phyloP scores from a whole-genome alignment of 2,113 vertebrate genomes.

The Hymenochirus boettgeri region DNA sequence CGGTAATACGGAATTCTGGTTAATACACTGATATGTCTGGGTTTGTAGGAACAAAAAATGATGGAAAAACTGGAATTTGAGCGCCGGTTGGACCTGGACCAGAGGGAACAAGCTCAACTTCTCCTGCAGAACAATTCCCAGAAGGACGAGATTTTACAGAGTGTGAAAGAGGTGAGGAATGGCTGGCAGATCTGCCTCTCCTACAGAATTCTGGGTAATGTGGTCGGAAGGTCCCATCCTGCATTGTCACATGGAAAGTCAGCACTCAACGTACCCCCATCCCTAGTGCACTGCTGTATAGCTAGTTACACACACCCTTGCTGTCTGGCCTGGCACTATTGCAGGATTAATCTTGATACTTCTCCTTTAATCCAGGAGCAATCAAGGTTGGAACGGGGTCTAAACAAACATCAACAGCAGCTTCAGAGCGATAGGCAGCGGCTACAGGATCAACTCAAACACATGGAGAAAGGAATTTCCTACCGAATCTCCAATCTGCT shows the following conservation, averaged over 20 bases:
- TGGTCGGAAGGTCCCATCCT: too few species aligned
- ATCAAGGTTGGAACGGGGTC: conserved; percentile 72
- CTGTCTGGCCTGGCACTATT: too few species aligned
- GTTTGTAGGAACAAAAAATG: conserved; percentile 74
- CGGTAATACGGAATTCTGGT: too few species aligned
- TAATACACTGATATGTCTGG: too few species aligned
- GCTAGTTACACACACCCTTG: too few species aligned
- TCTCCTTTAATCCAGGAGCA: conserved; percentile 69
- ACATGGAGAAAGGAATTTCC: conserved; percentile 67
- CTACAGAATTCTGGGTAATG: too few species aligned
- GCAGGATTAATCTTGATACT: too few species aligned
- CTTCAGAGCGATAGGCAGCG: conserved; percentile 74
- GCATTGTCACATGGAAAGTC: too few species aligned
- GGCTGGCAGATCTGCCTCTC: too few species aligned
- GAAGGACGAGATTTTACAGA: conserved; percentile 82
- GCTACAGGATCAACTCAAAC: conserved; percentile 72
- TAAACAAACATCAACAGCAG: conserved; percentile 70
- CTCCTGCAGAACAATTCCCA: conserved; percentile 68
- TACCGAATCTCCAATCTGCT: conserved; percentile 76
- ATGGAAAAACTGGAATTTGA: conserved; percentile 88
- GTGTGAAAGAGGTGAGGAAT: conserved; percentile 73
- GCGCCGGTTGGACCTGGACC: conserved; percentile 68
- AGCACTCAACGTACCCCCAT: too few species aligned
- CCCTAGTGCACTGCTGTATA: too few species aligned
- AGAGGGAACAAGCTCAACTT: conserved; percentile 78